A percentile compares a stretch with the other conserved stretches of the same genome.
These are phyloP conservation scores for Cataglyphis cursor DNA, from an alignment of 2,888 invertebrate genomes.

Conservation along the genomic window DNA sequence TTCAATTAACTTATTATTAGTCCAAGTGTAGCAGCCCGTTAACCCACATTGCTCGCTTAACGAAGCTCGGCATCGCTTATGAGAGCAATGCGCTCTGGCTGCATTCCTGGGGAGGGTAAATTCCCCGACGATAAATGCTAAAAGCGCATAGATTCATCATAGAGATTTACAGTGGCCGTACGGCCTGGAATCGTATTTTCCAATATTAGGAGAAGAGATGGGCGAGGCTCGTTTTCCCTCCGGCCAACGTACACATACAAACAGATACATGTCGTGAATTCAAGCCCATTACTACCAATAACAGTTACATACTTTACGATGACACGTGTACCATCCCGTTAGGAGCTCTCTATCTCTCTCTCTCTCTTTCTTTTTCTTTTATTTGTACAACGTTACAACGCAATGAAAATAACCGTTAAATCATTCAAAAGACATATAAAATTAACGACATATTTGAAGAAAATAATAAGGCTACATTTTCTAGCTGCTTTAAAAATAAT, in stretches of 20 bases:
- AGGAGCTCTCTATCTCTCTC: slow-evolving; percentile 10
- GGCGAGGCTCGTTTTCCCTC: slow-evolving; percentile 53
- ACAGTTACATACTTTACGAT: slow-evolving; percentile 61
- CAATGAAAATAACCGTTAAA: slow-evolving; percentile 55
- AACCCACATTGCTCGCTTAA: slow-evolving; percentile 50
- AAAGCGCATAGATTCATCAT: slow-evolving; percentile 55
- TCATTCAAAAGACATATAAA: slow-evolving; percentile 20
- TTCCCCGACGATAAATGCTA: slow-evolving; percentile 65
- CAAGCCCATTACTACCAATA: slow-evolving; percentile 62
- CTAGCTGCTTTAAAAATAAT: neutral
- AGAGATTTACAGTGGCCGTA: slow-evolving; percentile 61
- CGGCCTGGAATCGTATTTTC: slow-evolving; percentile 65
- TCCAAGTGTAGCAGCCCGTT: slow-evolving; percentile 47
- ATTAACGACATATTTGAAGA: slow-evolving; percentile 29
- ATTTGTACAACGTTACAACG: slow-evolving; percentile 7
- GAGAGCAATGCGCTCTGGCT: slow-evolving; percentile 61
- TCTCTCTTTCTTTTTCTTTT: neutral
- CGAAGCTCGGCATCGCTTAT: slow-evolving; percentile 43
- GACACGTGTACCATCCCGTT: slow-evolving; percentile 60
- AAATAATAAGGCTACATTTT: neutral
- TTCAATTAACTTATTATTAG: slow-evolving; percentile 58
- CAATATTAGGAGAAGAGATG: slow-evolving; percentile 45
- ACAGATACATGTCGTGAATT: slow-evolving; percentile 47
- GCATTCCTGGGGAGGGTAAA: slow-evolving; percentile 60
- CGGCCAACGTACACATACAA: slow-evolving; percentile 31